phyloP scores from a whole-genome alignment of 1,140 invertebrate species.

The Alviniconcha marisindica region DNA sequence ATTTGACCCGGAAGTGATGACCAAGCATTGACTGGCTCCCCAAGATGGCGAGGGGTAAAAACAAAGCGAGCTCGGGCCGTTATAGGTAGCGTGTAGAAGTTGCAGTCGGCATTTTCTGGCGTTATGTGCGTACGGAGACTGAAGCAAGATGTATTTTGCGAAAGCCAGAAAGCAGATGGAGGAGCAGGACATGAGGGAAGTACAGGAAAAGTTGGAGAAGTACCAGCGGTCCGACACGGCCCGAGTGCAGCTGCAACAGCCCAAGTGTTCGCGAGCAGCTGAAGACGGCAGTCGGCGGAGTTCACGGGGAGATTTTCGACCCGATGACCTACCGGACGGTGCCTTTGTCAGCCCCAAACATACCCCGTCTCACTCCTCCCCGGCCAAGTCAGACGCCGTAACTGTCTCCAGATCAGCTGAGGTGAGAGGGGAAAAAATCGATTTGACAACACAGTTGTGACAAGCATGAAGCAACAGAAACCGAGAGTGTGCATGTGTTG shows the following conservation, averaged over 20 bases:
- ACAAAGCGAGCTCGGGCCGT: slow-evolving; percentile 43
- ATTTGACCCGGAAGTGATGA: slow-evolving; percentile 55
- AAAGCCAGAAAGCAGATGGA: slow-evolving; percentile 62
- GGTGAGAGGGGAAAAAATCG: no score
- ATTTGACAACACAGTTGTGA: no score
- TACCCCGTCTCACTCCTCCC: slow-evolving; percentile 38
- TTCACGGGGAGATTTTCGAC: slow-evolving; percentile 47
- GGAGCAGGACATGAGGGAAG: slow-evolving; percentile 54
- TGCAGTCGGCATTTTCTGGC: neutral
- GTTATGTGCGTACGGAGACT: slow-evolving; percentile 7
- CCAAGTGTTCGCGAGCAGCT: slow-evolving; percentile 42
- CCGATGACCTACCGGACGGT: slow-evolving; percentile 64
- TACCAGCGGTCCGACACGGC: slow-evolving; percentile 47
- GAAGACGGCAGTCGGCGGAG: slow-evolving; percentile 34
- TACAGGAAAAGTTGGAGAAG: slow-evolving; percentile 47
- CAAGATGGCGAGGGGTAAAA: slow-evolving; percentile 50
- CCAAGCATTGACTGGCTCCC: slow-evolving; percentile 35
- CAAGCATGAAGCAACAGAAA: no score
- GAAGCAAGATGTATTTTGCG: slow-evolving; percentile 61
- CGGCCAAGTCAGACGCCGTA: slow-evolving; percentile 40
- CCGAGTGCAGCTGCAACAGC: slow-evolving; percentile 41
- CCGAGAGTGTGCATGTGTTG: no score
- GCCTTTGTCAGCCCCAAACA: slow-evolving; percentile 60
- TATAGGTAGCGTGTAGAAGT: slow-evolving; percentile 5
- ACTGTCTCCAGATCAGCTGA: slow-evolving; percentile 52